Evolutionary conservation across 2,797 vertebrate species (phyloP).

Genomic region (Chiroxiphia lanceolata): DNA sequence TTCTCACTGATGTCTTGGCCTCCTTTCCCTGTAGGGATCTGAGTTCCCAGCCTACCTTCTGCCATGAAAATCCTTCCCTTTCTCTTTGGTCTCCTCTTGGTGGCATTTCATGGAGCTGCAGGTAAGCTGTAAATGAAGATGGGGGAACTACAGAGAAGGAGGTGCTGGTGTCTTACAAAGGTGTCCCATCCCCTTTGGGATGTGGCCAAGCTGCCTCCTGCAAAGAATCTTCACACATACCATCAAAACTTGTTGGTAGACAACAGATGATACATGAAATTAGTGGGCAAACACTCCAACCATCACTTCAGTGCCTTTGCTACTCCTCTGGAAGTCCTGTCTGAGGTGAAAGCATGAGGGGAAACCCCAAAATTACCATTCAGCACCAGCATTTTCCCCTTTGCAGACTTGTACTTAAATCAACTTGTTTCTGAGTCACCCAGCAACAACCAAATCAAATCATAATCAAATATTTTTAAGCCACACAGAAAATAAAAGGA

Average conservation of each 20-base stretch:
- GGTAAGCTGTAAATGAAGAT: neutral
- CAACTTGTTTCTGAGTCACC: neutral
- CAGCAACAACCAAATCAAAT: neutral
- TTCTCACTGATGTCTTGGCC: neutral
- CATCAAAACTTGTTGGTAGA: neutral
- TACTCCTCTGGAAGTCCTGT: neutral
- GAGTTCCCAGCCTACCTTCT: neutral
- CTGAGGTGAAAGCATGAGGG: neutral
- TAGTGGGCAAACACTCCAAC: neutral
- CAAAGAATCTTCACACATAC: neutral
- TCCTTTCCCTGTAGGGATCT: neutral
- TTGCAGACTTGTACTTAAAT: neutral
- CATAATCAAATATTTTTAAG: neutral
- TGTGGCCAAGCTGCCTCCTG: neutral
- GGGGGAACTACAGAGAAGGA: neutral
- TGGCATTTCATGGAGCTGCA: neutral
- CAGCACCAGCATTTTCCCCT: neutral
- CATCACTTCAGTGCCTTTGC: neutral
- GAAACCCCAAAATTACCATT: neutral
- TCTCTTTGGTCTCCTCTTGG: conserved; percentile 15
- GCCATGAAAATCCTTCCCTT: conserved; percentile 48
- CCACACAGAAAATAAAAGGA: neutral
- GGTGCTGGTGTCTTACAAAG: neutral
- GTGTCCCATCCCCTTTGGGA: neutral
- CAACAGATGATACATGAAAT: neutral